Conservation (phyloP, 2,113 vertebrate genomes). For the Theropithecus gelada region DNA sequence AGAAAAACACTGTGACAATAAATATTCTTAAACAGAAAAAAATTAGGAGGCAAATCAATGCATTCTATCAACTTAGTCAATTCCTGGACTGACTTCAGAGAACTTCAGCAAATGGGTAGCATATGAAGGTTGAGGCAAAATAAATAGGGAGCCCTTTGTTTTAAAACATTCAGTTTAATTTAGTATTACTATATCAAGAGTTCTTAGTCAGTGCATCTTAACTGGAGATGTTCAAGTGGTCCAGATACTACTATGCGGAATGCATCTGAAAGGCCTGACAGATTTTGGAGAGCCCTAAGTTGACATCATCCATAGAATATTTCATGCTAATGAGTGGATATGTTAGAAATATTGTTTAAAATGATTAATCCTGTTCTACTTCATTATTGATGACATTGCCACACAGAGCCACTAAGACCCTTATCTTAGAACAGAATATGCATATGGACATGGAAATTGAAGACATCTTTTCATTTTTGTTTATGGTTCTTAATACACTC, state of each 20-base stretch:
- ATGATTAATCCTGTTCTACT: background rate
- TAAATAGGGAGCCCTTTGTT: slow-evolving; percentile 20
- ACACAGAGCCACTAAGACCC: background rate
- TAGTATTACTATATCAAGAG: background rate
- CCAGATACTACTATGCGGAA: background rate
- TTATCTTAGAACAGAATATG: background rate
- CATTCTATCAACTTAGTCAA: background rate
- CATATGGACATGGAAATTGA: background rate
- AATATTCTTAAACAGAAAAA: slow-evolving; percentile 13
- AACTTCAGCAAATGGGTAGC: background rate
- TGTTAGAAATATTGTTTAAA: background rate
- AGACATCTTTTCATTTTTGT: background rate
- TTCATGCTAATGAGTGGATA: background rate
- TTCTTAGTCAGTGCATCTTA: slow-evolving; percentile 26
- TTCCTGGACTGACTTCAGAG: background rate
- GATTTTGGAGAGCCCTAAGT: background rate
- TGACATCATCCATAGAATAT: background rate
- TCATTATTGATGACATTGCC: background rate
- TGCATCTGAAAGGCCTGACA: background rate
- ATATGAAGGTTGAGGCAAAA: slow-evolving; percentile 41
- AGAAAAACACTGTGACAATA: background rate
- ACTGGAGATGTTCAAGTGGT: background rate
- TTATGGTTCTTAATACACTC: background rate
- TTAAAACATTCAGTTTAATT: slow-evolving; percentile 56
- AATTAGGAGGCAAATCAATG: background rate